Evolutionary conservation across 2,113 vertebrate genomes (phyloP), one percentile per base, ranked within the genome.

Genomic region (Sakesphorus luctuosus): DNA sequence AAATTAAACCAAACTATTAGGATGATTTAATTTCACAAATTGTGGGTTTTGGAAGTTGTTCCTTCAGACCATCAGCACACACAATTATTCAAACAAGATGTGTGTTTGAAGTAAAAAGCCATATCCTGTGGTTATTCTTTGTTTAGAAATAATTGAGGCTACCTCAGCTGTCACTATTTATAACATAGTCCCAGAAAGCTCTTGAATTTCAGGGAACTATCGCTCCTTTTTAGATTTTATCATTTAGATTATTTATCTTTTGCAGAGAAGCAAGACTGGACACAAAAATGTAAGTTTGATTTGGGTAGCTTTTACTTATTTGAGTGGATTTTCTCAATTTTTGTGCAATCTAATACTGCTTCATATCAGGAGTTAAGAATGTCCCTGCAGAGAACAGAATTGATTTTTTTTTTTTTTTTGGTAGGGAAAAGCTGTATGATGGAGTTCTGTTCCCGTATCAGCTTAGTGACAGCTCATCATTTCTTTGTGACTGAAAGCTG

Each of bases 401-500:
- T 72, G 4, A 44, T 31, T 15, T 21, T 49, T 56, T 58, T 40
- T 44, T 40, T 77, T 58, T 68, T 62, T 26, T 12, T 6, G 2
- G 15, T 36, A 7, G 15, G 24, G 7, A 65, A 91, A 94, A 87
- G 53, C 63, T 44, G 18, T 79, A 28, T 58, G 79, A 44, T 11
- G 0, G 47, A 31, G 26, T 53, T 79, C 66, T 93, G 58, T 23
- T 87, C 31, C 62, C 3, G 1, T 36, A 43, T 58, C 71, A 90
- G 49, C 52, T 90, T 75, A 83, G 44, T 73, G 90, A 91, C 63
- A 91, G 67, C 49, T 93, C 78, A 79, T 93, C 82, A 83, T 80
- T 85, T 56, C 35, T 87, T 79, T 76, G 52, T 68, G 87, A 85
- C 78, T 82, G 90, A 95, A 84, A 66, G 38, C 26, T 61, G 66